phyloP scores from a whole-genome alignment of 2,113 vertebrate genomes.

The Marcusenius ussheri region DNA sequence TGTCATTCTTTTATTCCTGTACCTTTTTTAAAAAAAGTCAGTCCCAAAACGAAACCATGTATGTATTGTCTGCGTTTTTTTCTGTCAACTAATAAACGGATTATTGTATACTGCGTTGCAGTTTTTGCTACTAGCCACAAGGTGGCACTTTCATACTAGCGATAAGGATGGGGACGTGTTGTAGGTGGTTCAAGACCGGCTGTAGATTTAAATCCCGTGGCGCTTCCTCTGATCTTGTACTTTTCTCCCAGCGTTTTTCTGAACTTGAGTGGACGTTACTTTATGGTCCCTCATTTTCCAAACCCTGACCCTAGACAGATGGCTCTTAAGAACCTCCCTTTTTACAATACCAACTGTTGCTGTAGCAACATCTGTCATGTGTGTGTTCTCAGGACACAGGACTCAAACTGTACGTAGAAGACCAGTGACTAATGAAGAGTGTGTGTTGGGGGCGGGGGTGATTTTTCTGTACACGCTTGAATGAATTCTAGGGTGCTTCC shows the following conservation, averaged over 20 bases:
- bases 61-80: neutral
- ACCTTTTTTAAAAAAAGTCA: neutral
- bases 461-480: neutral
- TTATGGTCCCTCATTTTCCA: conserved; percentile 48
- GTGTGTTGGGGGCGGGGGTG: neutral
- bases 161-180: neutral
- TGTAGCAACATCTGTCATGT: conserved; percentile 67
- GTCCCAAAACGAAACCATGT: neutral
- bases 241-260: conserved; percentile 27
- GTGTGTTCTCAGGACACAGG: conserved; percentile 18
- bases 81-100: neutral
- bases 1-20: neutral
- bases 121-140: conserved; percentile 38
- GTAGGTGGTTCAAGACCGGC: neutral
- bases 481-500: neutral
- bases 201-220: neutral
- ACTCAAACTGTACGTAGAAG: neutral
- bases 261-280: conserved; percentile 43
- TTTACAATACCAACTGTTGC: conserved; percentile 65
- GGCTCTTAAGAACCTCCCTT: conserved; percentile 59
- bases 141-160: conserved; percentile 34
- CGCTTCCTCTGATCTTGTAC: neutral
- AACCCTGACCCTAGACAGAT: conserved; percentile 73
- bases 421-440: neutral
- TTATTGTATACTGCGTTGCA: conserved; percentile 18